These are phyloP conservation scores for Coelopa frigida DNA, from an alignment of 1,140 invertebrate species.

Conservation along the genomic window DNA sequence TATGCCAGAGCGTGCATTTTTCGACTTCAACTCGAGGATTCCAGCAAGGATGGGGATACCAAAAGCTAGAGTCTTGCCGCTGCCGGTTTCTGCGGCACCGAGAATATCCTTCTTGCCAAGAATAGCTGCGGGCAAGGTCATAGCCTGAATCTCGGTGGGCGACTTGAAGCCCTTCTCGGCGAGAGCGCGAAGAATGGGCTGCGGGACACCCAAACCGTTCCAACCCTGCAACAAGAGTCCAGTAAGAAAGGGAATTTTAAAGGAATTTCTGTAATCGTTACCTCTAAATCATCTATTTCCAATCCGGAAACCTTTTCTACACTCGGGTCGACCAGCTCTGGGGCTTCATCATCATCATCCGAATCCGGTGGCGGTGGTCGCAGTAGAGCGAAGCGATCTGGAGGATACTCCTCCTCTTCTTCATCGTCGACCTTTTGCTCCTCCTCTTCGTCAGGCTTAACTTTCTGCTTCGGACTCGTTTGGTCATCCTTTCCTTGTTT, in stretches of 20 bases:
- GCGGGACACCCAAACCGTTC: constrained; percentile 60
- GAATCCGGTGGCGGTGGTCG: constrained; percentile 19
- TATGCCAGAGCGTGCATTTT: constrained; percentile 27
- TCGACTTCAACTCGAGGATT: constrained; percentile 65
- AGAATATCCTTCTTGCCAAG: constrained; percentile 76
- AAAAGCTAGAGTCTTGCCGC: constrained; percentile 96
- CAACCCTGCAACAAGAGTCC: constrained; percentile 64
- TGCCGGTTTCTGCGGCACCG: constrained; percentile 95
- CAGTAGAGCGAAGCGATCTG: constrained; percentile 28
- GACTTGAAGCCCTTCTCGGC: constrained; percentile 65
- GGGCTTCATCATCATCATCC: constrained; percentile 15
- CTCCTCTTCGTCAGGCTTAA: background rate
- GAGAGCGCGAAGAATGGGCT: constrained; percentile 65
- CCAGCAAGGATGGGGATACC: constrained; percentile 84
- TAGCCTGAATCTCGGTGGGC: constrained; percentile 77
- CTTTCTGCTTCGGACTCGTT: background rate
- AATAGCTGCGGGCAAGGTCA: constrained; percentile 77
- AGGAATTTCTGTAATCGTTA: constrained; percentile 25
- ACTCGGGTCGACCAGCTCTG: constrained; percentile 10
- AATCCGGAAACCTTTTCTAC: no score
- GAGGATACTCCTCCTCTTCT: constrained; percentile 19
- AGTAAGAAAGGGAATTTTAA: background rate
- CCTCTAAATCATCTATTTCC: constrained; percentile 21
- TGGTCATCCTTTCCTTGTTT: constrained; percentile 15
- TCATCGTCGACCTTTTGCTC: constrained; percentile 13